phyloP scores from a whole-genome alignment of 2,888 invertebrate species.

The Tortricodes alternella region DNA sequence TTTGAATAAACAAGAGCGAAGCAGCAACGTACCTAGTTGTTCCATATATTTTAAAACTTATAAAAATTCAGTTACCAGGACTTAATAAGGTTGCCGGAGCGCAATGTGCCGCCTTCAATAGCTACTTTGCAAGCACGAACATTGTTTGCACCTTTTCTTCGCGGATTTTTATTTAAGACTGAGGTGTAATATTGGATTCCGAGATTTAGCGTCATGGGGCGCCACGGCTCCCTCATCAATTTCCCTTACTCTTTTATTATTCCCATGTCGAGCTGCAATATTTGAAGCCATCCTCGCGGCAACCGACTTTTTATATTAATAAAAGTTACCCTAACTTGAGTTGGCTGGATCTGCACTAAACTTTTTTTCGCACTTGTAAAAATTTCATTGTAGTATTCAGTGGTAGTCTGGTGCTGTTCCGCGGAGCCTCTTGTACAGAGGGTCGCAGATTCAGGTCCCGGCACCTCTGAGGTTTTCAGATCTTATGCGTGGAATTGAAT shows the following conservation, averaged over 20 bases:
- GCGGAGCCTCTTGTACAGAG: no score
- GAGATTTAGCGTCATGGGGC: conserved; percentile 29
- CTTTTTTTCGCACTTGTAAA: neutral
- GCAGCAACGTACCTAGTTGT: neutral
- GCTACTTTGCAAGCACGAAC: conserved; percentile 23
- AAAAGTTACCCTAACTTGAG: conserved; percentile 27
- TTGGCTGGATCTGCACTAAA: conserved; percentile 9
- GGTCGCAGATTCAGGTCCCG: no score
- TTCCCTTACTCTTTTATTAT: conserved; percentile 36
- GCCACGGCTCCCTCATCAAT: conserved; percentile 35
- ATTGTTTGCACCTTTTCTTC: conserved; percentile 27
- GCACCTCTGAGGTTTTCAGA: no score
- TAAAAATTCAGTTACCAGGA: conserved; percentile 1
- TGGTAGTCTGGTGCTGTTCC: no score
- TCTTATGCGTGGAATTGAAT: no score
- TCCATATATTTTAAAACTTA: conserved; percentile 13
- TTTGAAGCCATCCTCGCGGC: conserved; percentile 29
- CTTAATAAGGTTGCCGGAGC: conserved; percentile 13
- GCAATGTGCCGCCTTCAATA: neutral
- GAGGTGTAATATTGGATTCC: conserved; percentile 31
- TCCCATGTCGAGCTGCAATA: conserved; percentile 32
- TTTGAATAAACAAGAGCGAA: neutral
- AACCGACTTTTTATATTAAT: conserved; percentile 30
- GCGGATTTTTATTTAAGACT: conserved; percentile 29
- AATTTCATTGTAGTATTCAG: no score